Evolutionary conservation across 92 coral and sea anemone genomes (phyloP).

Genomic region (Umimayanthus chanpuru): DNA sequence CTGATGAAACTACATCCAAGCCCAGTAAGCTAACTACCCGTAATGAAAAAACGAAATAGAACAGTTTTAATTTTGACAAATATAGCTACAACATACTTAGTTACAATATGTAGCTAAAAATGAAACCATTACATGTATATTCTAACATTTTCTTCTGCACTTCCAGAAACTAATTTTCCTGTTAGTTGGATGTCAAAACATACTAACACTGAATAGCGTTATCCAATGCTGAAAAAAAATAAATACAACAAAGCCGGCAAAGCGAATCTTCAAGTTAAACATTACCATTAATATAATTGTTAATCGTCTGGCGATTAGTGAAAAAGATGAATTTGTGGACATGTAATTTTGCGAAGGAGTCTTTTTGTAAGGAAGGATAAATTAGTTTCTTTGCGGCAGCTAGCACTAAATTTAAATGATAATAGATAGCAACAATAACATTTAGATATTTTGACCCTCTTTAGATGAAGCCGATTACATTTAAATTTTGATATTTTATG

Average conservation of each 20-base stretch:
- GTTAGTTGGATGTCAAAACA: neutral
- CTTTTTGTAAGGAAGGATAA: neutral
- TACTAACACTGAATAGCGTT: too few species aligned
- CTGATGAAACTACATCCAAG: too few species aligned
- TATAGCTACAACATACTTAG: neutral
- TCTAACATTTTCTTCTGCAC: too few species aligned
- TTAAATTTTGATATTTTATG: neutral
- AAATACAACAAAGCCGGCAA: too few species aligned
- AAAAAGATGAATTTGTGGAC: neutral
- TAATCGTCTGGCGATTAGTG: neutral
- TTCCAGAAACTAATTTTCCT: neutral
- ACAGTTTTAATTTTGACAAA: neutral
- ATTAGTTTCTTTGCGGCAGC: neutral
- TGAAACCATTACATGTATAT: neutral
- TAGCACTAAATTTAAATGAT: neutral
- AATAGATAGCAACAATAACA: neutral
- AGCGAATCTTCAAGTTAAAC: too few species aligned
- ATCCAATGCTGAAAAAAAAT: too few species aligned
- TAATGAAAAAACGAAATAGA: too few species aligned
- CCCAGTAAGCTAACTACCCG: too few species aligned
- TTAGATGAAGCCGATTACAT: neutral
- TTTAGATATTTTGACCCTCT: neutral
- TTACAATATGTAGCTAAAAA: neutral
- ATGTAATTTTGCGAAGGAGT: conserved; percentile 6
- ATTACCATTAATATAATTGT: neutral